Conservation (phyloP, 1,140 invertebrate genomes). For the Procambarus virginalis region DNA sequence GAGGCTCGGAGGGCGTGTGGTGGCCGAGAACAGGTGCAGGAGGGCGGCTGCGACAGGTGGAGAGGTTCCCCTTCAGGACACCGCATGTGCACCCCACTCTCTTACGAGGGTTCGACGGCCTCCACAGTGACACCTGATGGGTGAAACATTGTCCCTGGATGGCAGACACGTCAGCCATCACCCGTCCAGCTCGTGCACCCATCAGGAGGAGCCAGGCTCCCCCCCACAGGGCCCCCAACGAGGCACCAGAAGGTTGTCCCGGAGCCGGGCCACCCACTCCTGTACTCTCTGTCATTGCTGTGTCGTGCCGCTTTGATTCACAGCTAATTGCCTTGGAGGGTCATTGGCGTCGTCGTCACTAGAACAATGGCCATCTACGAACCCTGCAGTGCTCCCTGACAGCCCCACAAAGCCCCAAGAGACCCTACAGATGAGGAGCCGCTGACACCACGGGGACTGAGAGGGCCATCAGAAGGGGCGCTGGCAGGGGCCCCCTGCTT, state of each 20-base stretch:
- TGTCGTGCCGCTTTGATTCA: slow-evolving; percentile 36
- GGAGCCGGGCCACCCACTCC: slow-evolving; percentile 1
- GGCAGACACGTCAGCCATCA: slow-evolving; percentile 52
- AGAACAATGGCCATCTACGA: slow-evolving; percentile 38
- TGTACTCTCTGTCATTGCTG: slow-evolving; percentile 5
- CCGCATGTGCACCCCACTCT: slow-evolving; percentile 27
- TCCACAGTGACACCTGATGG: slow-evolving; percentile 43
- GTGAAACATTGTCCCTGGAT: slow-evolving; percentile 45
- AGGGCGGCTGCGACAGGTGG: slow-evolving; percentile 37
- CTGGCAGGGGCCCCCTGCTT: neutral
- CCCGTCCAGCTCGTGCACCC: slow-evolving; percentile 15
- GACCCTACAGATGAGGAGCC: slow-evolving; percentile 23
- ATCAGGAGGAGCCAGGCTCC: slow-evolving; percentile 9
- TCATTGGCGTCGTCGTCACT: slow-evolving; percentile 33
- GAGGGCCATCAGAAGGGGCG: slow-evolving; percentile 27
- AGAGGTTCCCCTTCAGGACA: slow-evolving; percentile 1
- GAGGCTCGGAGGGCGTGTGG: neutral
- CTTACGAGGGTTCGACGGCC: neutral
- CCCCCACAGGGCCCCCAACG: slow-evolving; percentile 25
- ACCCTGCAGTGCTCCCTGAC: slow-evolving; percentile 29
- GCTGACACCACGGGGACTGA: neutral
- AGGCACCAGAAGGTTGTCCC: slow-evolving; percentile 26
- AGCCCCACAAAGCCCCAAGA: slow-evolving; percentile 44
- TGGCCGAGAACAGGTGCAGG: neutral
- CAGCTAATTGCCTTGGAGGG: slow-evolving; percentile 45